Evolutionary conservation across 2,888 invertebrate species (phyloP).

Genomic region (Aspidiotus rigidus): DNA sequence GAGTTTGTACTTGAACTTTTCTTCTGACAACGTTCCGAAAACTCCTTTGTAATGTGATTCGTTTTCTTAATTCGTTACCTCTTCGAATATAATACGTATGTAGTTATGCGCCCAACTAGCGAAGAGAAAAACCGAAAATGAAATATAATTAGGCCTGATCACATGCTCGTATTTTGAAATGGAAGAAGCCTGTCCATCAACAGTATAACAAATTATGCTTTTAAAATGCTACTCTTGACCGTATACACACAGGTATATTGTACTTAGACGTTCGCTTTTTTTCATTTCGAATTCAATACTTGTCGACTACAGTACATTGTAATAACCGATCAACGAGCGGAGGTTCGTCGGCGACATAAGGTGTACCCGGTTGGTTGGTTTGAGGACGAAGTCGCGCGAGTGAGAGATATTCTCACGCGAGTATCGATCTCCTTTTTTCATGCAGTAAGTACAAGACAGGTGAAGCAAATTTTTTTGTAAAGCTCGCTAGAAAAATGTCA

Average conservation of each 20-base stretch:
- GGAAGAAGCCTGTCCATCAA: constrained; percentile 29
- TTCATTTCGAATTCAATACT: not conserved
- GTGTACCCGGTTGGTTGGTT: not conserved
- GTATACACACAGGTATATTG: too few relatives aligned
- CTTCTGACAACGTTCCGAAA: not conserved
- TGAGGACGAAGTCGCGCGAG: too few relatives aligned
- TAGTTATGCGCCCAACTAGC: not conserved
- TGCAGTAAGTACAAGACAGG: too few relatives aligned
- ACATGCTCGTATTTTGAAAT: constrained; percentile 20
- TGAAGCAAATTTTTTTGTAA: too few relatives aligned
- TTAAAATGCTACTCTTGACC: constrained; percentile 23
- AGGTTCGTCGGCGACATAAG: not conserved
- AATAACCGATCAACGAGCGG: not conserved
- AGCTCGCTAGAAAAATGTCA: too few relatives aligned
- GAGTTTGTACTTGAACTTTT: constrained; percentile 7
- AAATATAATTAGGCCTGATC: constrained; percentile 31
- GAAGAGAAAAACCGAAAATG: constrained; percentile 19
- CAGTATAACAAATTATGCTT: constrained; percentile 28
- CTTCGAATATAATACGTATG: not conserved
- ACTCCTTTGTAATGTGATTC: constrained; percentile 25
- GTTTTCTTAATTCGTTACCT: not conserved
- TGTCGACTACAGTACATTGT: not conserved
- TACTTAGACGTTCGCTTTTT: constrained; percentile 2
- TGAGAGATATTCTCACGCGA: too few relatives aligned
- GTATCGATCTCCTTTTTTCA: too few relatives aligned